phyloP scores from a whole-genome alignment of 2,113 vertebrate species.

The Corythornis madagascariensis region DNA sequence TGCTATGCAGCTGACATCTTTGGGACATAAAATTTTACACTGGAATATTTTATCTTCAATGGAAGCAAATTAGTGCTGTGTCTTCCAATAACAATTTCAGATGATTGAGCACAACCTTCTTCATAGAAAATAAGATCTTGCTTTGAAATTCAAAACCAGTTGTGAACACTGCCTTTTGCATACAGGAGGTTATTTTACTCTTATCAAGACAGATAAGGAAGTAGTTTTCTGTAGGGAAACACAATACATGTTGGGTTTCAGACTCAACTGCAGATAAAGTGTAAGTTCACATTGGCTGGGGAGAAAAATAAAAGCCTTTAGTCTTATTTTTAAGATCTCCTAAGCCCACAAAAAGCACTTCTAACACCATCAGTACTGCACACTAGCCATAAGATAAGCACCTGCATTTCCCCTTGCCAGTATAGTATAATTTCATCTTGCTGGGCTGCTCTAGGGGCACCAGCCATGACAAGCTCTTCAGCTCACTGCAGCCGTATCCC shows the following conservation, averaged over 20 bases:
- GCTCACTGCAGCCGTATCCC: not conserved
- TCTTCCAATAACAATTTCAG: slow-evolving; percentile 1
- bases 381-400: not conserved
- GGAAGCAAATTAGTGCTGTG: not conserved
- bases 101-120: not conserved
- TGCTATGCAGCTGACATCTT: not conserved
- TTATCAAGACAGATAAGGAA: slow-evolving; percentile 30
- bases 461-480: not conserved
- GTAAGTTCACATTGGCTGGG: not conserved
- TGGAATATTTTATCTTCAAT: not conserved
- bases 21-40: not conserved
- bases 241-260: not conserved
- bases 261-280: not conserved
- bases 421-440: not conserved
- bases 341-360: not conserved
- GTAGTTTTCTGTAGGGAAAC: not conserved
- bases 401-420: not conserved
- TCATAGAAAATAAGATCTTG: not conserved
- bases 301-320: not conserved
- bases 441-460: not conserved
- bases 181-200: not conserved
- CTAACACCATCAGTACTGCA: not conserved
- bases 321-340: not conserved
- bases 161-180: slow-evolving; percentile 6
- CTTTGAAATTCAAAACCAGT: slow-evolving; percentile 23